These are phyloP conservation scores for Otolemur garnettii DNA, from an alignment of 2,113 vertebrate species.

Conservation along the genomic window DNA sequence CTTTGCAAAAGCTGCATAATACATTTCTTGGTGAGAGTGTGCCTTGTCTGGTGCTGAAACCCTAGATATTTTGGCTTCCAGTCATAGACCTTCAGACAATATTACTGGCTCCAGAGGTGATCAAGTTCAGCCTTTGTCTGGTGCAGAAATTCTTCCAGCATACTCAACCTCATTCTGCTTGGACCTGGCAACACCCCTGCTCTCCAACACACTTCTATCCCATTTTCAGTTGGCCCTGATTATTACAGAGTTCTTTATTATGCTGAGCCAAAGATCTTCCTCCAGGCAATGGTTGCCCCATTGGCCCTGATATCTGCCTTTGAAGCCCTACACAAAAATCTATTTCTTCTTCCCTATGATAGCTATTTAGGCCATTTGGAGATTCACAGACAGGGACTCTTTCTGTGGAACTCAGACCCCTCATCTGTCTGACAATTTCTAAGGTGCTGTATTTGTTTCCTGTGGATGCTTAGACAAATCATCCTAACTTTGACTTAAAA, in stretches of 20 bases:
- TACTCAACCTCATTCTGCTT: neutral
- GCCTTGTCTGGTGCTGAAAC: neutral
- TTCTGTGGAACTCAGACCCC: neutral
- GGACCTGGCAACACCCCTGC: neutral
- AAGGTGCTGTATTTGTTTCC: neutral
- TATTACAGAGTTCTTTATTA: conserved; percentile 54
- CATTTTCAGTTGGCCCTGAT: neutral
- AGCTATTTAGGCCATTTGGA: neutral
- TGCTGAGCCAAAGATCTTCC: conserved; percentile 33
- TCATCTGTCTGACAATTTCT: neutral
- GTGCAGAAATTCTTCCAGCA: conserved; percentile 45
- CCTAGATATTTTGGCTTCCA: conserved; percentile 8
- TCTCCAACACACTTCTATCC: neutral
- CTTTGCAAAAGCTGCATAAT: neutral
- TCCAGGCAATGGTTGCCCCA: neutral
- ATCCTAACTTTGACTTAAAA: neutral
- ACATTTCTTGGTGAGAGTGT: neutral
- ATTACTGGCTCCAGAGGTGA: neutral
- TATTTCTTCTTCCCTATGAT: conserved; percentile 15
- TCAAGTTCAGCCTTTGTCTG: conserved; percentile 43
- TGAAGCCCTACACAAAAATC: neutral
- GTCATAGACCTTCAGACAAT: neutral
- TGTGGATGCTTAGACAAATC: neutral
- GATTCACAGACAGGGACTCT: neutral
- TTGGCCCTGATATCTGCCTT: conserved; percentile 35